These are phyloP conservation scores for Triplophysa tibetana DNA, from an alignment of 2,113 vertebrate species.

Conservation along the genomic window DNA sequence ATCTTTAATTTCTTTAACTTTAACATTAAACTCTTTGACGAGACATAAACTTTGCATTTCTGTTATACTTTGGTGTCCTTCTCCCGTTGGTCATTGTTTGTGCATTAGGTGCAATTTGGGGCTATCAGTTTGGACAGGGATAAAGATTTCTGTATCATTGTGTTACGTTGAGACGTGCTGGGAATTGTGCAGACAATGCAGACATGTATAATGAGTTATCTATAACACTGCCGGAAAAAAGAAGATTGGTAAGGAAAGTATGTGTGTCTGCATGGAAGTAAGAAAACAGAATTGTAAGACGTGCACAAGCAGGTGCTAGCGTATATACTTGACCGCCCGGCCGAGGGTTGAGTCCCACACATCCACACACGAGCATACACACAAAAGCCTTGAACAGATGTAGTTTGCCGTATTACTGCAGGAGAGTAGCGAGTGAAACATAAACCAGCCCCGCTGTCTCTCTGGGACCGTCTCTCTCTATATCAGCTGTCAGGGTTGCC, in stretches of 20 bases:
- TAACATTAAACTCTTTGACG: too few relatives aligned
- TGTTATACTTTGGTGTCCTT: not conserved
- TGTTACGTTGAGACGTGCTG: conserved; percentile 19
- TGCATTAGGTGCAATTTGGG: not conserved
- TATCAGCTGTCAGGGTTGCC: conserved; percentile 39
- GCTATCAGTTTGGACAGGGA: not conserved
- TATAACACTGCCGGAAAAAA: conserved; percentile 18
- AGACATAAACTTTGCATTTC: not conserved
- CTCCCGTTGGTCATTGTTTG: not conserved
- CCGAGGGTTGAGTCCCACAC: conserved; percentile 1
- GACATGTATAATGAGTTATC: conserved; percentile 43
- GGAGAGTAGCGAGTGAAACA: conserved; percentile 41
- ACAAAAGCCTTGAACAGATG: conserved; percentile 42
- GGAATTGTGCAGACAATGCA: not conserved
- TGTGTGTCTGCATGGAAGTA: not conserved
- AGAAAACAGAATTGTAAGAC: not conserved
- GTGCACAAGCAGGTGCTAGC: conserved; percentile 3
- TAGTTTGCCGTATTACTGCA: conserved; percentile 26
- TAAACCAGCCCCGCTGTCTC: conserved; percentile 43
- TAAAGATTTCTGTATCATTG: not conserved
- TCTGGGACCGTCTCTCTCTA: conserved; percentile 5
- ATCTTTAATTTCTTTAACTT: too few relatives aligned
- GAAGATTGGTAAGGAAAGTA: not conserved
- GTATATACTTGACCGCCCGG: not conserved
- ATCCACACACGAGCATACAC: not conserved